phyloP scores from a whole-genome alignment of 1,140 invertebrate species.

The Homalodisca vitripennis region DNA sequence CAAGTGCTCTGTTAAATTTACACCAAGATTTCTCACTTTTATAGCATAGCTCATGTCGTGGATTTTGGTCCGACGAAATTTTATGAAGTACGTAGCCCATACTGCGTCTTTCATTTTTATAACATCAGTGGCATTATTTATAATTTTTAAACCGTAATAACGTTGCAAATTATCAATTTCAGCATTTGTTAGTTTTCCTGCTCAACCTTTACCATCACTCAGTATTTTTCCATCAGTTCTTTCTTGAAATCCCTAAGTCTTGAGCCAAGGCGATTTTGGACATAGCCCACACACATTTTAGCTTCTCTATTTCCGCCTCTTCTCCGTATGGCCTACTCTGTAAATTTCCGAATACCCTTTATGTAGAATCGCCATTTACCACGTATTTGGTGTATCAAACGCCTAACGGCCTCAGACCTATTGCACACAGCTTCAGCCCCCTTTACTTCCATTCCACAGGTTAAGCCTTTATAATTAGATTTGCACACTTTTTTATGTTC shows the following conservation, averaged over 20 bases:
- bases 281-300: conserved; percentile 41
- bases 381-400: conserved; percentile 37
- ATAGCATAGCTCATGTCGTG: no score
- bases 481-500: conserved; percentile 12
- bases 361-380: conserved; percentile 39
- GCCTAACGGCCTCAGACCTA: conserved; percentile 30
- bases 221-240: conserved; percentile 28
- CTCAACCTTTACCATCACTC: conserved; percentile 29
- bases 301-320: conserved; percentile 36
- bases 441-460: conserved; percentile 38
- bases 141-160: conserved; percentile 40
- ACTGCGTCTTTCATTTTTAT: conserved; percentile 37
- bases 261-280: conserved; percentile 41
- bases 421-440: conserved; percentile 36
- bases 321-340: no score
- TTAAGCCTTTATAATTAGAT: conserved; percentile 36
- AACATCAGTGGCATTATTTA: conserved; percentile 33
- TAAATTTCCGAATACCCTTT: no score
- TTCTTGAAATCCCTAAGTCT: conserved; percentile 32
- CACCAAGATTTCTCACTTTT: not conserved
- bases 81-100: conserved; percentile 35
- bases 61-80: conserved; percentile 33
- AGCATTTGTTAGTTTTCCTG: conserved; percentile 36
- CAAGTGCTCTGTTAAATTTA: not conserved
- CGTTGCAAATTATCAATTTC: conserved; percentile 37